Percentiles rank a stretch among this genome's conserved stretches.
Evolutionary conservation across 1,140 invertebrate species (phyloP).

Genomic region (Cydia splendana): DNA sequence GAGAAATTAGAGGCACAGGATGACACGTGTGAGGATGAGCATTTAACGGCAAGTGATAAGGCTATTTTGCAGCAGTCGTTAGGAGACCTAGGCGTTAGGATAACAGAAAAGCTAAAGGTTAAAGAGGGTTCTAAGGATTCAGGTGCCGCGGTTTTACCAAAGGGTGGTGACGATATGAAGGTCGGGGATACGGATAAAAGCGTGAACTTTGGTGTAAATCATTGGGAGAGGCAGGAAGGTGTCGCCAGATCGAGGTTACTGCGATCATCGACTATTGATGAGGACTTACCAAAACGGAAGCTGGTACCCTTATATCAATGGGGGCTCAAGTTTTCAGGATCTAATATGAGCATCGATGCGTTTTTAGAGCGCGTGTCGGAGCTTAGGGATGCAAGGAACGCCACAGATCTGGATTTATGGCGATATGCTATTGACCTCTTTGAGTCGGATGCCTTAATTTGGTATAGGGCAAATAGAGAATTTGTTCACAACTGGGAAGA

Average conservation of each 20-base stretch:
- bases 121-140: not conserved
- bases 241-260: not conserved
- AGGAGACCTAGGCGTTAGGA: not conserved
- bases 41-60: not conserved
- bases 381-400: conserved; percentile 45
- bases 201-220: not conserved
- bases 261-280: not conserved
- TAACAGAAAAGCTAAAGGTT: not conserved
- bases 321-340: conserved; percentile 45
- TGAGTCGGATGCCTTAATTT: conserved; percentile 47
- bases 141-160: not conserved
- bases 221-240: not conserved
- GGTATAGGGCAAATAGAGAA: conserved; percentile 47
- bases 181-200: no score
- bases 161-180: no score
- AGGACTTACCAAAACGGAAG: conserved; percentile 35
- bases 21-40: not conserved
- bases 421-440: conserved; percentile 50
- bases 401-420: conserved; percentile 40
- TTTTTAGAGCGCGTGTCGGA: conserved; percentile 50
- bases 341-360: conserved; percentile 44
- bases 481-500: conserved; percentile 38
- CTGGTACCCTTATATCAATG: conserved; percentile 41
- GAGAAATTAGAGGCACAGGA: not conserved
- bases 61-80: not conserved